These are phyloP conservation scores for Epirrhoe alternata DNA, from an alignment of 2,888 invertebrate species.

Conservation along the genomic window DNA sequence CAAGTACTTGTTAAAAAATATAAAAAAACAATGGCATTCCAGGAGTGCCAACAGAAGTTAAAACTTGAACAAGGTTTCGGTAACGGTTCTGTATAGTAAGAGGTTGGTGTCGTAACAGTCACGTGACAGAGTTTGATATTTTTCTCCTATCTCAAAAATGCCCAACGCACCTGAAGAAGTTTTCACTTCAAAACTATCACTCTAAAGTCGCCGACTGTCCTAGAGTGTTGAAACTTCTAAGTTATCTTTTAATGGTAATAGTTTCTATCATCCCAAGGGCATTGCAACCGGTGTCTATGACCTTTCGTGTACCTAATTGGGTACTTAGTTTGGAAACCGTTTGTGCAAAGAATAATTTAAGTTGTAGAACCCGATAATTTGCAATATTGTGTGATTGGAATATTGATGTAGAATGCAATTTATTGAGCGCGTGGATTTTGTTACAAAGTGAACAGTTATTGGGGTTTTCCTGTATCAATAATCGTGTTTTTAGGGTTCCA, in stretches of 20 bases:
- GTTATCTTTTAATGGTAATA: neutral
- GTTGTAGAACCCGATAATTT: slow-evolving; percentile 11
- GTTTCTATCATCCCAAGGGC: slow-evolving; percentile 13
- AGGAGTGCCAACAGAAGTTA: too few species aligned
- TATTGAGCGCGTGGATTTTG: neutral
- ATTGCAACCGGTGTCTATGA: slow-evolving; percentile 8
- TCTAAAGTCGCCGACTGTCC: neutral
- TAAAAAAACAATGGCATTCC: too few species aligned
- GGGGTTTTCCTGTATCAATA: neutral
- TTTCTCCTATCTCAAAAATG: too few species aligned
- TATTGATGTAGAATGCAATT: slow-evolving; percentile 4
- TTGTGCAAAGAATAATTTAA: slow-evolving; percentile 19
- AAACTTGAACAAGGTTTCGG: too few species aligned
- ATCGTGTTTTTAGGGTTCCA: too few species aligned
- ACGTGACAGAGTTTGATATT: too few species aligned
- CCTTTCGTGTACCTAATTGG: slow-evolving; percentile 23
- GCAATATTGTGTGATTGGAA: slow-evolving; percentile 4
- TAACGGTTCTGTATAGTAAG: too few species aligned
- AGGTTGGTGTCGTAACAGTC: too few species aligned
- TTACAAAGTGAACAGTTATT: neutral
- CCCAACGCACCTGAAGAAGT: too few species aligned
- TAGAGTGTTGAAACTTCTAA: neutral
- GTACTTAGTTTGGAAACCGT: slow-evolving; percentile 18
- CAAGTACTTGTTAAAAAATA: too few species aligned
- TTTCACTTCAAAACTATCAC: too few species aligned